phyloP scores from a whole-genome alignment of 2,113 vertebrate species.

The Pluvialis apricaria region DNA sequence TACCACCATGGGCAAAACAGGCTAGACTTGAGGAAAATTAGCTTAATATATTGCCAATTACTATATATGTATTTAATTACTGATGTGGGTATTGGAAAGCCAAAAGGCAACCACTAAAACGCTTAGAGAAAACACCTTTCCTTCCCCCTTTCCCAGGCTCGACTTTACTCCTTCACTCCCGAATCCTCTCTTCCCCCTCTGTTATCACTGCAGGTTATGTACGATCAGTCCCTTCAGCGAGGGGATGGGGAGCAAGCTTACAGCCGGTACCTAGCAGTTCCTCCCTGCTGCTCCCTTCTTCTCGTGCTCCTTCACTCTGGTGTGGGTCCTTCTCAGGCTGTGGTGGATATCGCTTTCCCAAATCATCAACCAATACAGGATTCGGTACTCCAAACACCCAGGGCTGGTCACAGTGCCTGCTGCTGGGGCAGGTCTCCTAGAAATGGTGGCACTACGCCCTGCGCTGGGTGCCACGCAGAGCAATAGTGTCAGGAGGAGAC shows the following conservation, averaged over 20 bases:
- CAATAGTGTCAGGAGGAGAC: neutral
- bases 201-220: neutral
- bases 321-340: neutral
- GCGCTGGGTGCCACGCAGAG: neutral
- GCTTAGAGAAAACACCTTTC: neutral
- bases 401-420: neutral
- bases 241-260: fast-evolving
- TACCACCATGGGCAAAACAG: neutral
- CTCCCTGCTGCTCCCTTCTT: neutral
- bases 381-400: neutral
- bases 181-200: neutral
- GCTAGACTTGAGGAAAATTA: neutral
- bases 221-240: fast-evolving
- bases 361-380: neutral
- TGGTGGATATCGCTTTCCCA: fast-evolving
- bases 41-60: neutral
- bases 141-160: neutral
- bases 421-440: neutral
- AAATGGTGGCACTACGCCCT: neutral
- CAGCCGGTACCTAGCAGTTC: fast-evolving
- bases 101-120: neutral
- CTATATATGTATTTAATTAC: neutral
- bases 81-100: neutral
- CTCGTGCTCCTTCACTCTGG: neutral
- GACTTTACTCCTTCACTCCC: neutral